phyloP scores from a whole-genome alignment of 2,888 invertebrate genomes.

The Neoitamus cyanurus region DNA sequence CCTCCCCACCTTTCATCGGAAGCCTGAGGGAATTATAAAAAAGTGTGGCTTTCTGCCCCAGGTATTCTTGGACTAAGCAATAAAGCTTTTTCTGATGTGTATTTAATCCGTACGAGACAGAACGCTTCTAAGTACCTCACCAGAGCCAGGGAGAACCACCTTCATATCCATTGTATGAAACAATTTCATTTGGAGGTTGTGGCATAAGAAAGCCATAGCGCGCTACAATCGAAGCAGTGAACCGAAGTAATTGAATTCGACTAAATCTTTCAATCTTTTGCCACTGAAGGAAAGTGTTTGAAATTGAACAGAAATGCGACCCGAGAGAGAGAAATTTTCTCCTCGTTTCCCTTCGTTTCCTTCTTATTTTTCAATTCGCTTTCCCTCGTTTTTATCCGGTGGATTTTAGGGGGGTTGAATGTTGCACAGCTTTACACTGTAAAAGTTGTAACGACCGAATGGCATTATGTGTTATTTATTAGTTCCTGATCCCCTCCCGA shows the following conservation, averaged over 20 bases:
- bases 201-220: neutral
- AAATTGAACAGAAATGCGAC: neutral
- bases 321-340: neutral
- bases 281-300: neutral
- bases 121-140: neutral
- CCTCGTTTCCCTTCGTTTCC: neutral
- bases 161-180: neutral
- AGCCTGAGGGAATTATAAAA: neutral
- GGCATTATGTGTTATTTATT: neutral
- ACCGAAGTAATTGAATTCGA: constrained; percentile 1
- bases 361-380: neutral
- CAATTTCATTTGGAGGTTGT: neutral
- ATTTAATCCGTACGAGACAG: neutral
- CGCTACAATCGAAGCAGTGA: neutral
- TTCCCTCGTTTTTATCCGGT: neutral
- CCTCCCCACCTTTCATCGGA: neutral
- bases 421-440: neutral
- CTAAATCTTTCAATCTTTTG: constrained; percentile 1
- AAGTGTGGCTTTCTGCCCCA: neutral
- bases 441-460: neutral
- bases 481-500: neutral
- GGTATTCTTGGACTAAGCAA: neutral
- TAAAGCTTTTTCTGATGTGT: neutral
- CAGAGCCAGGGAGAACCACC: neutral
- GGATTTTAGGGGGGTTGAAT: neutral